Evolutionary conservation across 1,140 invertebrate genomes (phyloP), one percentile per base, ranked within the genome.

Genomic region (Leptopilina boulardi): DNA sequence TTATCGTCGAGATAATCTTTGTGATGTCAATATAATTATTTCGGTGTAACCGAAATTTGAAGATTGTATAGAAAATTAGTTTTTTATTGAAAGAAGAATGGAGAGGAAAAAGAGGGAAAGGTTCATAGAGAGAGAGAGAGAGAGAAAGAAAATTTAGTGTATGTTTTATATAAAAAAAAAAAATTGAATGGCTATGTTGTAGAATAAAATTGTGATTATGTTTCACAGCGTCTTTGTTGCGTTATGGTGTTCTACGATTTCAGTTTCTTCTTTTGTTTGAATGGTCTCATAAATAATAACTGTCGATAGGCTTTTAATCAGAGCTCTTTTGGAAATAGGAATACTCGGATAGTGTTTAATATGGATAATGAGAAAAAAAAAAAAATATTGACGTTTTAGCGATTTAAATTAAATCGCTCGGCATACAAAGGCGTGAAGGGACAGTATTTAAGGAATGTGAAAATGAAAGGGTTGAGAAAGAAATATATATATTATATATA

Each of bases 201-300:
- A n/a, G 26, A 66, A 66, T 66, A 66, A 13, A 30, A 30, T 30
- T 66, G 59, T 66, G 59, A 66, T 66, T 66, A 30, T 66, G 59
- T 66, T 66, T 15, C 2, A 47, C 4, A 34, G 23, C 59, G 59
- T 15, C 59, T 66, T 66, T 66, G 59, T 59, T 34, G 15, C 11
- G 15, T 66, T 66, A 2, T 6, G 23, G 21, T 59, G 18, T 59
- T 77, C 71, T n/a, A n/a, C n/a, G n/a, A n/a, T 56, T 78, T 82
- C 73, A 76, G 80, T 82, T 82, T 80, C 78, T 76, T 73, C 75
- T 75, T 77, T 75, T 70, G 81, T 82, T 82, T 80, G 73, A 66
- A 80, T 81, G 81, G 83, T 84, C 77, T 71, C 76, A 71, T 73
- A 47, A 79, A 82, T n/a, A 47, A 47, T 47, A 47, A 82, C 71